phyloP scores from a whole-genome alignment of 2,888 invertebrate species.

The Eristalis tenax region DNA sequence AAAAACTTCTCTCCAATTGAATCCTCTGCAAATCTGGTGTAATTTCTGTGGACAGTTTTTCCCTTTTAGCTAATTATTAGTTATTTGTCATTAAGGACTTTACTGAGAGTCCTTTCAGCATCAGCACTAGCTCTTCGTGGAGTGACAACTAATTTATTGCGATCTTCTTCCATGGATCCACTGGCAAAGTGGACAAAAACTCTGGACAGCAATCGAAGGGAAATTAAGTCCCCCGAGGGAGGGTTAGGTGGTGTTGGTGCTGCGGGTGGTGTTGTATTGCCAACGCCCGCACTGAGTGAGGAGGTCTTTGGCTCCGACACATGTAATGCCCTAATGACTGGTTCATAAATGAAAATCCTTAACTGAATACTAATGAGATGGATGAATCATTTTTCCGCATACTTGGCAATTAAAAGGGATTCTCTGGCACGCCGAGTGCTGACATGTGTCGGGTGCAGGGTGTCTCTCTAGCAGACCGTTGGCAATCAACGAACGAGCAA shows the following conservation, averaged over 20 bases:
- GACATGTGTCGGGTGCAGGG: neutral
- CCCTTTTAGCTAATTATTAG: constrained; percentile 66
- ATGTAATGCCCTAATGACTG: constrained; percentile 78
- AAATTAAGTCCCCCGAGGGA: constrained; percentile 28
- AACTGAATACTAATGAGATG: constrained; percentile 81
- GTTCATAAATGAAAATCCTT: constrained; percentile 80
- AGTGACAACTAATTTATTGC: constrained; percentile 50
- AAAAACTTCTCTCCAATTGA: constrained; percentile 48
- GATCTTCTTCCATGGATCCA: constrained; percentile 2
- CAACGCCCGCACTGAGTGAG: neutral
- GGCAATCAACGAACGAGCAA: constrained; percentile 34
- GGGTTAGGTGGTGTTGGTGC: neutral
- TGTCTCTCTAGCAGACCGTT: constrained; percentile 41
- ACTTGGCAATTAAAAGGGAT: constrained; percentile 80
- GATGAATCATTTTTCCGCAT: constrained; percentile 81
- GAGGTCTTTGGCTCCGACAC: constrained; percentile 24
- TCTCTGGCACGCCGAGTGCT: constrained; percentile 64
- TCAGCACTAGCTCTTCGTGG: constrained; percentile 1
- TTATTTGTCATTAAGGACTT: constrained; percentile 62
- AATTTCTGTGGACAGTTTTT: constrained; percentile 69
- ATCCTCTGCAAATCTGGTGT: constrained; percentile 56
- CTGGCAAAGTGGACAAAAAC: constrained; percentile 20
- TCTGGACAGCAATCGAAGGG: constrained; percentile 30
- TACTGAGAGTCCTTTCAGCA: neutral
- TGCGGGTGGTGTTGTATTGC: neutral